Evolutionary conservation across 2,797 vertebrate genomes (phyloP).

Genomic region (Silurus aristotelis): DNA sequence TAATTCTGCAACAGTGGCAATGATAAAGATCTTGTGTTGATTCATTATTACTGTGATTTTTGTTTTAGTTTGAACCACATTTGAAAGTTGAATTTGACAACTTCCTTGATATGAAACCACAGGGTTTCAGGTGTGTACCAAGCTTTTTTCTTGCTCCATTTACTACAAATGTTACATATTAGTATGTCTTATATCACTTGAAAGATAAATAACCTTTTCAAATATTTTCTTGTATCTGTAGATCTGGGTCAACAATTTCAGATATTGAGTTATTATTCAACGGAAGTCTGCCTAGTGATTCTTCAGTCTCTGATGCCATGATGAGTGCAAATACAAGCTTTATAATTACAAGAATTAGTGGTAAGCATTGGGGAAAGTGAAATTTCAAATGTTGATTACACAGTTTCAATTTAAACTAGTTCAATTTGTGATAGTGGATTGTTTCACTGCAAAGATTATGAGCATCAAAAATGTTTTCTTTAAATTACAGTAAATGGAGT

Average conservation of each 20-base stretch:
- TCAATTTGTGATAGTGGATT: background rate
- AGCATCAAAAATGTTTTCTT: background rate
- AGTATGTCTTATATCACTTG: background rate
- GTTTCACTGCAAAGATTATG: background rate
- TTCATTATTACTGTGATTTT: background rate
- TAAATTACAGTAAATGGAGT: background rate
- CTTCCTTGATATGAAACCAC: accelerated
- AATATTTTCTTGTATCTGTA: background rate
- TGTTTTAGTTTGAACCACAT: background rate
- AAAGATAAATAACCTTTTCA: background rate
- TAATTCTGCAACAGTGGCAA: background rate
- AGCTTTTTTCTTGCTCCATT: background rate
- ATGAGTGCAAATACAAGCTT: background rate
- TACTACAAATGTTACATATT: too few relatives aligned
- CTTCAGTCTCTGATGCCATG: background rate
- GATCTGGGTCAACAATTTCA: background rate
- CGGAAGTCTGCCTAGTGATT: background rate
- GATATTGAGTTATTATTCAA: background rate
- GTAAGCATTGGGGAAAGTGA: background rate
- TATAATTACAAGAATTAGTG: background rate
- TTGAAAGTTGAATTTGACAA: accelerated
- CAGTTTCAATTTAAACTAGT: background rate
- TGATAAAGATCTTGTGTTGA: background rate
- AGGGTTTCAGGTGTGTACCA: background rate
- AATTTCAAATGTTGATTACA: background rate